Base-by-base conservation (phyloP, 2,797 vertebrate genomes). In the Euthynnus affinis region DNA sequence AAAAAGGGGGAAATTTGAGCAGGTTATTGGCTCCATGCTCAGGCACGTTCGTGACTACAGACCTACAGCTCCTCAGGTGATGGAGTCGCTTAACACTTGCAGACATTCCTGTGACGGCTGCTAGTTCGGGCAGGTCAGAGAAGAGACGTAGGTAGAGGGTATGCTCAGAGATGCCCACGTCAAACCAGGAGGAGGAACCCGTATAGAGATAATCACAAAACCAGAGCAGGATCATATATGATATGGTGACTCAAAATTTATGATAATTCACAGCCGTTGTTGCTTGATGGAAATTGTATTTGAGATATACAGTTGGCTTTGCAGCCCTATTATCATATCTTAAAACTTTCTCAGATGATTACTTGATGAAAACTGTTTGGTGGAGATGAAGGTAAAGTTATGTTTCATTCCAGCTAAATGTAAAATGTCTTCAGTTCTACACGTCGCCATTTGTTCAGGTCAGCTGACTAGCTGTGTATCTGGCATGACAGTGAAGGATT, bases 121-220 rank as follows among this genome's bases (percentile, higher is more conserved):
- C 88, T 81, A 82, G 84, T 90, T 86, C n/a, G 70, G 86, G 66
- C 89, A 83, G 68, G 85, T 86, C 74, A 64, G 57, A 80, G 4
- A 22, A 64, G 49, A 80, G 51, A 67, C 27, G 15, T 0, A 0
- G 48, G 22, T 22, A 25, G 61, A 58, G 37, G 32, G 40, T 73
- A 62, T 85, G 71, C 51, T 68, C 9, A 37, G n/a, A 80, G 37
- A 55, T n/a, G 42, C 46, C 69, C 48, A n/a, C 53, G 56, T 58
- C 42, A 58, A 44, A 53, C 34, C 44, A 5, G 40, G 44, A 40
- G 27, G 27, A 10, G 55, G 12, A 66, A 63, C 52, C 55, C 42
- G 2, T 25, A 8, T 9, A 51, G 52, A 29, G 42, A 48, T 55
- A 4, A 73, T 72, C 34, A 56, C 17, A 17, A 3, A 9, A 15